Evolutionary conservation across 2,797 vertebrate species (phyloP), one percentile per base, ranked within the genome.

Genomic region (Margarornis squamiger): DNA sequence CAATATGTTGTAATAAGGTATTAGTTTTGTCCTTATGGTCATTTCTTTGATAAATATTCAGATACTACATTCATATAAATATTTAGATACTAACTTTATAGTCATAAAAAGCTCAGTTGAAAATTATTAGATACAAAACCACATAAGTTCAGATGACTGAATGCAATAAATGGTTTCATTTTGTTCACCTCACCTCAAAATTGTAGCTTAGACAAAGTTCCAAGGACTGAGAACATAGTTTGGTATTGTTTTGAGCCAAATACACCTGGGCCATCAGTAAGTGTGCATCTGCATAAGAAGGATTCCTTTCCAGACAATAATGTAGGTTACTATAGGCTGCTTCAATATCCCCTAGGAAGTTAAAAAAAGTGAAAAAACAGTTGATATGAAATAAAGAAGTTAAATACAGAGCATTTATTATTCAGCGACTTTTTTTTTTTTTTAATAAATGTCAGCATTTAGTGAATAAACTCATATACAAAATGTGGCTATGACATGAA

Each of bases 191-290:
- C 96, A 99, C 99, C 98, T 99, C 99, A 98, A 99, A 99, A 97
- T 98, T 98, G 95, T 99, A 98, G 97, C 99, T 99, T 88, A 99
- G 98, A 97, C 99, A 99, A 93, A 99, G 98, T 91, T 99, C 99
- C 93, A 99, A 98, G 77, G 99, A 99, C 91, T 99, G 99, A 88
- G 98, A 98, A 92, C 98, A 99, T 9, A 98, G 94, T 24, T 98
- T 98, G 96, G 98, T 97, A 95, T 98, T 99, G 83, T 98, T 98
- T 94, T 99, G 99, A 92, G 98, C 97, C 92, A 99, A 97, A 95
- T 99, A 98, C 80, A 99, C 99, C 95, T 99, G 99, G n/a, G 99
- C 99, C 99, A 99, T 99, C 22, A 99, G 97, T 85, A 99, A 98
- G 94, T 99, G 99, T 80, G 98, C 98, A 48, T 99, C 99, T 26